These are phyloP conservation scores for Vollenhovia emeryi DNA, from an alignment of 1,140 invertebrate genomes.

Conservation along the genomic window DNA sequence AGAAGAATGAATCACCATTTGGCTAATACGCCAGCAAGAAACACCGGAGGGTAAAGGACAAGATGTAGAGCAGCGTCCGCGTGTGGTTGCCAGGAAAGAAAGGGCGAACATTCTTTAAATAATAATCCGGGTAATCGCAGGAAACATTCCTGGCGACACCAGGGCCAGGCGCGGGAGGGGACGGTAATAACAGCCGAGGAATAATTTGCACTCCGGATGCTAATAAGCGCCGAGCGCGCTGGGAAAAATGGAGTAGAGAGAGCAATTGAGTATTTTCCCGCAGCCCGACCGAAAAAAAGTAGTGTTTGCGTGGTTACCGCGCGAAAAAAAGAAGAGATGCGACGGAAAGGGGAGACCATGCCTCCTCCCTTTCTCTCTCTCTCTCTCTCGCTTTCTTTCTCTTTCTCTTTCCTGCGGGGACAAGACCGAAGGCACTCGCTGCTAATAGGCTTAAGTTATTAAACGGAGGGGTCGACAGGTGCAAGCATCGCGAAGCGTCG, in stretches of 20 bases:
- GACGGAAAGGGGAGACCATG: neutral
- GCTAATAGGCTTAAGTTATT: constrained; percentile 78
- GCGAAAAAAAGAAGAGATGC: constrained; percentile 24
- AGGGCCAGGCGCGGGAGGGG: neutral
- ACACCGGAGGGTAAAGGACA: neutral
- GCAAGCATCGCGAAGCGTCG: constrained; percentile 65
- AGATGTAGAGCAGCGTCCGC: neutral
- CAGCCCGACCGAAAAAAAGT: constrained; percentile 38
- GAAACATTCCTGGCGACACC: constrained; percentile 25
- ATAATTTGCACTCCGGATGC: constrained; percentile 55
- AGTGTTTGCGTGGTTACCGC: constrained; percentile 44
- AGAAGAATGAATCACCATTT: neutral
- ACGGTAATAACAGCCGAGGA: constrained; percentile 29
- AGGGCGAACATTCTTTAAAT: constrained; percentile 17
- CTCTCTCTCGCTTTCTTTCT: neutral
- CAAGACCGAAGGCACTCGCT: constrained; percentile 63
- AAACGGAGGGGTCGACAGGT: constrained; percentile 73
- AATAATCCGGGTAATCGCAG: constrained; percentile 33
- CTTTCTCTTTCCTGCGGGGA: neutral
- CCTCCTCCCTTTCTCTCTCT: neutral
- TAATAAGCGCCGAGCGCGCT: constrained; percentile 37
- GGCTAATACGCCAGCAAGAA: neutral
- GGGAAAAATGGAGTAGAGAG: neutral
- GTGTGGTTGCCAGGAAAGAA: neutral
- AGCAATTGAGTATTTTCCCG: constrained; percentile 34